phyloP scores from a whole-genome alignment of 2,888 invertebrate species.

The Stenchaetothrips biformis region DNA sequence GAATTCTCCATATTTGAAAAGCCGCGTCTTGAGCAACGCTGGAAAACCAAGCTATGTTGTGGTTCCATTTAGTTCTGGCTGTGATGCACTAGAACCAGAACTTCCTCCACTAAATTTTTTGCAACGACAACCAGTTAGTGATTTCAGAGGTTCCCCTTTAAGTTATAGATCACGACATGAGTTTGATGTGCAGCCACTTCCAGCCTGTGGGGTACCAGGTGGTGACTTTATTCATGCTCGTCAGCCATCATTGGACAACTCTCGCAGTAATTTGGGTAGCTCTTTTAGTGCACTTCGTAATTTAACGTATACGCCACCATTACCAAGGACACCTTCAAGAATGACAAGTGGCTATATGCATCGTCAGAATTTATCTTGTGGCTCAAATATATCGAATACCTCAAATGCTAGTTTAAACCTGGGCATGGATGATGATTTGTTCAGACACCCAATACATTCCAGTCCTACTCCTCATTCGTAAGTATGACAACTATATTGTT shows the following conservation, averaged over 20 bases:
- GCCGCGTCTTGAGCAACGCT: background rate
- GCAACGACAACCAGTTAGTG: background rate
- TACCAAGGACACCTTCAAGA: background rate
- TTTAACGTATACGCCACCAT: background rate
- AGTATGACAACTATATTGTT: background rate
- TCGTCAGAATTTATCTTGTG: background rate
- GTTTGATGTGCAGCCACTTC: background rate
- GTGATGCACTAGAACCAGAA: background rate
- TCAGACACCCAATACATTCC: background rate
- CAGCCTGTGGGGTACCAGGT: background rate
- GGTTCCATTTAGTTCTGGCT: background rate
- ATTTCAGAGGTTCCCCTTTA: background rate
- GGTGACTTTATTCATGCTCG: background rate
- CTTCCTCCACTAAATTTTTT: background rate
- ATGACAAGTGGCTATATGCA: background rate
- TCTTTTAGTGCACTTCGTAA: background rate
- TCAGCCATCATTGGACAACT: background rate
- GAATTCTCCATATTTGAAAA: background rate
- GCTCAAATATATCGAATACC: background rate
- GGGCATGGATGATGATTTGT: background rate
- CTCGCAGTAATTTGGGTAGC: background rate
- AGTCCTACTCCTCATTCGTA: constrained; percentile 2
- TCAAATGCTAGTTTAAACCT: background rate
- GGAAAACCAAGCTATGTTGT: background rate
- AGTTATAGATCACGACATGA: background rate